These are phyloP conservation scores for Steinernema khuongi DNA, from an alignment of 1,140 invertebrate genomes.

Conservation along the genomic window DNA sequence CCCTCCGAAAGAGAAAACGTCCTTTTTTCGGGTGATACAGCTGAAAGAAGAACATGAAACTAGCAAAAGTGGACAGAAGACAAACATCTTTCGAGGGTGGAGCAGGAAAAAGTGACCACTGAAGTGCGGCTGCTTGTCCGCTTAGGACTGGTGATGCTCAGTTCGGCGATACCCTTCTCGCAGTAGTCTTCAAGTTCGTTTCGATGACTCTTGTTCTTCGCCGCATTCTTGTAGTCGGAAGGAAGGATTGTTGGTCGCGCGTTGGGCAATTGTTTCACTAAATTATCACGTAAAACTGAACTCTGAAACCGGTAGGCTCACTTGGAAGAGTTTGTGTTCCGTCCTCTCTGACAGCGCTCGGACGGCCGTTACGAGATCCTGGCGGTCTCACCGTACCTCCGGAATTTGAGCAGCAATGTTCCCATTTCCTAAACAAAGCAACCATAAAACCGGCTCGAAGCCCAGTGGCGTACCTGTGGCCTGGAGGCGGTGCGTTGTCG, in stretches of 20 bases:
- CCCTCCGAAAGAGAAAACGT: constrained; percentile 24
- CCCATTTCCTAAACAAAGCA: background rate
- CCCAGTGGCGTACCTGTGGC: background rate
- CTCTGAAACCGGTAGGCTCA: background rate
- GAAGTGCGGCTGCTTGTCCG: background rate
- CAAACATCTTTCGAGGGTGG: constrained; percentile 40
- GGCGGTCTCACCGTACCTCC: constrained; percentile 10
- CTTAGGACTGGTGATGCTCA: background rate
- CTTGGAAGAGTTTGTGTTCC: constrained; percentile 28
- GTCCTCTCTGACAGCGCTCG: background rate
- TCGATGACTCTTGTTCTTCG: background rate
- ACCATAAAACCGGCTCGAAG: background rate
- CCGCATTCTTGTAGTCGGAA: background rate
- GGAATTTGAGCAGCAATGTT: background rate
- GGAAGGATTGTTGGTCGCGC: background rate
- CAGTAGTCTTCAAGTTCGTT: constrained; percentile 4
- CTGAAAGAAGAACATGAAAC: constrained; percentile 27
- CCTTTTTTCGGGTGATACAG: constrained; percentile 25
- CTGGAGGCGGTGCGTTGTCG: constrained; percentile 10
- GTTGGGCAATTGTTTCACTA: background rate
- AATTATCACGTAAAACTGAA: background rate
- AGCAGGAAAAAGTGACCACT: constrained; percentile 34
- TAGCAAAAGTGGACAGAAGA: background rate
- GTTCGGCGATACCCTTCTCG: constrained; percentile 1
- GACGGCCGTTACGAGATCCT: background rate